Base-by-base conservation (phyloP, 2,888 invertebrate genomes). In the Acrocera orbiculus region DNA sequence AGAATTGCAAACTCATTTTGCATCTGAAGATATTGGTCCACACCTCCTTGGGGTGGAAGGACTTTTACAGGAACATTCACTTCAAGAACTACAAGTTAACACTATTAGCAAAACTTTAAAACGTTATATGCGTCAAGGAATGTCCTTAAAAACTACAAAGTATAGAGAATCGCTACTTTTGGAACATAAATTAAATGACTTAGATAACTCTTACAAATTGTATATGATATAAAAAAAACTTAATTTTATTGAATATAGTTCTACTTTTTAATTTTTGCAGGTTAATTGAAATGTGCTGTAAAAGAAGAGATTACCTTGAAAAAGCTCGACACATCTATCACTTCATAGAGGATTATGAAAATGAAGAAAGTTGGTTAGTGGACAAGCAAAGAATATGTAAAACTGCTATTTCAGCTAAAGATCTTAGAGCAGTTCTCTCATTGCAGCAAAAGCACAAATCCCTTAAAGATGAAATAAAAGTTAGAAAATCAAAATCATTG, bases 11-110 rank as follows among this genome's bases (percentile, higher is more conserved):
- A 76, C 77, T 43, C 63, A 65, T 44, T 57, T 66, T 38, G 48
- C 52, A 39, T 85, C 87, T 0, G 80, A 76, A 33, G 93, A 93
- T 53, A 81, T 83, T 4, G 95, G 93, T 0, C 82, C 89, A 0
- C 96, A 98, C 64, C 64, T 96, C 32, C 66, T 90, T 40, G 95
- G 86, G 23, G 93, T 92, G 7, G 95, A 96, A 56, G 92, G 96
- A 43, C 64, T 93, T 26, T 63, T 96, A 35, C 93, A 95, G 47
- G 89, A 90, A 40, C 93, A 96, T 60, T 82, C 82, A 11, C 64
- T 98, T 28, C 80, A 86, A 47, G 95, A 96, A 55, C 62, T 92
- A 39, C 87, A 90, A 60, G 78, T 93, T 0, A 81, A 81, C 3
- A 81, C 89, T 0, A 66, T 90, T 38, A 86, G 87, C 11, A 90